phyloP scores from a whole-genome alignment of 2,113 vertebrate genomes.

The Nothobranchius kuhntae region DNA sequence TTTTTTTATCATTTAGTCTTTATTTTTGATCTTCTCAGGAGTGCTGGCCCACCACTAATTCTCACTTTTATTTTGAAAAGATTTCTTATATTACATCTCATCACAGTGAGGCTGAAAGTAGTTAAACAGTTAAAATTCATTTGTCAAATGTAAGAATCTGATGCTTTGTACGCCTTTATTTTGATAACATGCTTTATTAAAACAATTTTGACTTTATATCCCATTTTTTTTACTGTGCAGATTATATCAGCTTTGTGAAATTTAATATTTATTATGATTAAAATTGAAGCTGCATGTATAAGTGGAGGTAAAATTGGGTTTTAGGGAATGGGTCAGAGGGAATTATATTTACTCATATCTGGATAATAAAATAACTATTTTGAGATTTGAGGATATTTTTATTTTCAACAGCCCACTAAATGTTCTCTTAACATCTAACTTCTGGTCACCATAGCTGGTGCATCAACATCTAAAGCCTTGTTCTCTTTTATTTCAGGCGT shows the following conservation, averaged over 20 bases:
- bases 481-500: no score
- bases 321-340: slow-evolving; percentile 2
- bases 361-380: no score
- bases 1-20: slow-evolving; percentile 1
- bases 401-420: slow-evolving; percentile 2
- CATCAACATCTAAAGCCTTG: no score
- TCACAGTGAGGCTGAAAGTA: neutral
- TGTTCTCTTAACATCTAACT: neutral
- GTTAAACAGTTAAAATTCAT: neutral
- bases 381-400: no score
- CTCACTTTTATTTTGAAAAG: slow-evolving; percentile 37
- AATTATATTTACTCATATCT: no score
- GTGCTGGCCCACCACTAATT: slow-evolving; percentile 39
- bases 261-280: slow-evolving; percentile 14
- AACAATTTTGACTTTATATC: slow-evolving; percentile 13
- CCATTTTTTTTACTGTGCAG: slow-evolving; percentile 14
- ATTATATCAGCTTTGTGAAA: neutral
- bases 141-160: slow-evolving; percentile 13
- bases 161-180: slow-evolving; percentile 20
- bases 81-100: slow-evolving; percentile 43
- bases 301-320: slow-evolving; percentile 16
- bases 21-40: slow-evolving; percentile 14
- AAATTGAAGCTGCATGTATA: slow-evolving; percentile 18
- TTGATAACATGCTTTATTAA: slow-evolving; percentile 1
- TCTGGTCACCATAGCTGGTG: no score